A percentile compares a stretch with the other conserved stretches of the same genome.
Conservation (phyloP, 1,140 invertebrate species). For the Lepidurus packardi region DNA sequence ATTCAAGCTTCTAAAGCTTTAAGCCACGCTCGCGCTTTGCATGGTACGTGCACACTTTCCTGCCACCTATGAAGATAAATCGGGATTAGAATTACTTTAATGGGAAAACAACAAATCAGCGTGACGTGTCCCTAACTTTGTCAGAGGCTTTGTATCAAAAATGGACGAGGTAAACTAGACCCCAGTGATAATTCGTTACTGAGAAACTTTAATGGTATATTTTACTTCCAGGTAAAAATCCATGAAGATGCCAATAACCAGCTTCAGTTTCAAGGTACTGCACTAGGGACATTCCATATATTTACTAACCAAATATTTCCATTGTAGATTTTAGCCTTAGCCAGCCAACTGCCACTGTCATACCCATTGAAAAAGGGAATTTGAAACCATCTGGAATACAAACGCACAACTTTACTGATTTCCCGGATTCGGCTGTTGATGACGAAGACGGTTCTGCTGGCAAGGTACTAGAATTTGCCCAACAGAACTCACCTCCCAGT, state of each 20-base stretch:
- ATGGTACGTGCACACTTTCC: no score
- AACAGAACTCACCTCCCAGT: background rate
- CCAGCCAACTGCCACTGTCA: background rate
- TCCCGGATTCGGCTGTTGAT: slow-evolving; percentile 44
- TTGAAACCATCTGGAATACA: slow-evolving; percentile 35
- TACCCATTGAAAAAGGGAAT: background rate
- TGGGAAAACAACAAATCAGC: background rate
- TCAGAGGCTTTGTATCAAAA: background rate
- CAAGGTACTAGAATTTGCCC: slow-evolving; percentile 28
- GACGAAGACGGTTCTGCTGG: slow-evolving; percentile 36
- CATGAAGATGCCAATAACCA: background rate
- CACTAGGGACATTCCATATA: background rate
- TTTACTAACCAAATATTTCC: background rate
- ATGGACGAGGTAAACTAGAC: background rate
- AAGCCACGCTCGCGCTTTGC: no score
- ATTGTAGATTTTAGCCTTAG: background rate
- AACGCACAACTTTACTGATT: slow-evolving; percentile 44
- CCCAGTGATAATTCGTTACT: no score
- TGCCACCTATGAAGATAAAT: no score
- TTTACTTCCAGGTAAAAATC: background rate
- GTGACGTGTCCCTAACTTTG: background rate
- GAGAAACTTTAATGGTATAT: background rate
- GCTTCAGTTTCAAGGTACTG: background rate
- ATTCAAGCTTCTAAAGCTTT: no score
- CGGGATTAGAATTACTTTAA: no score